phyloP scores from a whole-genome alignment of 1,140 invertebrate genomes.

The Chrysopa pallens region DNA sequence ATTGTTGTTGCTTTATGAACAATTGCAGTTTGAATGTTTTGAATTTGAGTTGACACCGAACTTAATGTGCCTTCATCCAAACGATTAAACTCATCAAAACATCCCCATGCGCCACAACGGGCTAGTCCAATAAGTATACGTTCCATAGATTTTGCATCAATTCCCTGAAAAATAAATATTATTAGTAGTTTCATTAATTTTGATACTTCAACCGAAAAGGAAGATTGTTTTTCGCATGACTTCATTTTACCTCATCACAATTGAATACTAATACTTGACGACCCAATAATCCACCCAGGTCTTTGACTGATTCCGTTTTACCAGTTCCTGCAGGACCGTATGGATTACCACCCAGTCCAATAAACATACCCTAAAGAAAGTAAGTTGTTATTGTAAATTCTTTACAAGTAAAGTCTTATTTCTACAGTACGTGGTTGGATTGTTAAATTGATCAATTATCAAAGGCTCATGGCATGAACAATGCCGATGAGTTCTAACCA shows the following conservation, averaged over 20 bases:
- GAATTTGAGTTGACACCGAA: slow-evolving; percentile 77
- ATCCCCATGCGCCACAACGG: slow-evolving; percentile 94
- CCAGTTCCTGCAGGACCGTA: slow-evolving; percentile 98
- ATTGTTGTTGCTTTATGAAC: slow-evolving; percentile 41
- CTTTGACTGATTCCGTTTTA: slow-evolving; percentile 96
- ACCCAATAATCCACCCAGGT: slow-evolving; percentile 74
- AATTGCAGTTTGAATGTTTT: slow-evolving; percentile 72
- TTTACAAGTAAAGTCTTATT: too few species aligned
- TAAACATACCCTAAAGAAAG: slow-evolving; percentile 59
- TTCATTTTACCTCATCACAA: slow-evolving; percentile 71
- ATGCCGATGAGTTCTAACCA: background rate
- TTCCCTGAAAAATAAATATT: slow-evolving; percentile 37
- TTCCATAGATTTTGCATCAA: slow-evolving; percentile 86
- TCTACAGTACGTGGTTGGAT: too few species aligned
- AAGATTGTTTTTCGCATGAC: too few species aligned
- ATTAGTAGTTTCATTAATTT: background rate
- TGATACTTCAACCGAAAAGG: background rate
- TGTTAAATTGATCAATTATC: too few species aligned
- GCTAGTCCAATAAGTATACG: slow-evolving; percentile 82
- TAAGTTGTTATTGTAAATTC: background rate
- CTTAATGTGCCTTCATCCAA: slow-evolving; percentile 84
- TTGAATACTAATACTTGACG: slow-evolving; percentile 92
- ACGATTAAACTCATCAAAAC: slow-evolving; percentile 97
- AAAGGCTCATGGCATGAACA: background rate
- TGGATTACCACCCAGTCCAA: slow-evolving; percentile 94